phyloP scores from a whole-genome alignment of 2,797 vertebrate species.

The Pangasius djambal region DNA sequence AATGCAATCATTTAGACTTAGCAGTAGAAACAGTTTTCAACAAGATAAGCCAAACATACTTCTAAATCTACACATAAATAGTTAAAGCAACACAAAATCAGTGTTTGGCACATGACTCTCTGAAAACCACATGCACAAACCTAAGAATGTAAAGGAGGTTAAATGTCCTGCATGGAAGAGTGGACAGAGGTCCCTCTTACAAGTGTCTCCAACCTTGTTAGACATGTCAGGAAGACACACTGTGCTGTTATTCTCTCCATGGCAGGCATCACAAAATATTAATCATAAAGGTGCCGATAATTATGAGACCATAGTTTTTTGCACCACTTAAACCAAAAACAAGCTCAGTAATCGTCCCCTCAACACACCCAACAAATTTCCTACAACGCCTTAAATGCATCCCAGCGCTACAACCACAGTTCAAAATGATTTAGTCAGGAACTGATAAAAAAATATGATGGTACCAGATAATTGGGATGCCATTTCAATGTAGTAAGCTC shows the following conservation, averaged over 20 bases:
- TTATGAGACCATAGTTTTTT: background rate
- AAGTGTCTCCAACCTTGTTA: background rate
- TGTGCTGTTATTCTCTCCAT: background rate
- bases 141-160: background rate
- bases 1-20: background rate
- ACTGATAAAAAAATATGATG: background rate
- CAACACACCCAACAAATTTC: background rate
- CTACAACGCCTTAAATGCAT: background rate
- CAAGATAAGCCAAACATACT: no score
- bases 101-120: background rate
- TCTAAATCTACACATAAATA: background rate
- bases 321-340: background rate
- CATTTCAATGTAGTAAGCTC: slow-evolving; percentile 32
- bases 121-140: background rate
- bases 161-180: background rate
- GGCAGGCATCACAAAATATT: background rate
- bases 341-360: background rate
- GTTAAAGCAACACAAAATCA: background rate
- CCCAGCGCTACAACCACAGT: background rate
- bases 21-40: no score
- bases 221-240: background rate
- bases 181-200: background rate
- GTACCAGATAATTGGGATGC: slow-evolving; percentile 49
- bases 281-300: background rate
- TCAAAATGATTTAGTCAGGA: background rate